Evolutionary conservation across 92 coral and sea anemone species (phyloP).

Genomic region (Zoanthus solanderi): DNA sequence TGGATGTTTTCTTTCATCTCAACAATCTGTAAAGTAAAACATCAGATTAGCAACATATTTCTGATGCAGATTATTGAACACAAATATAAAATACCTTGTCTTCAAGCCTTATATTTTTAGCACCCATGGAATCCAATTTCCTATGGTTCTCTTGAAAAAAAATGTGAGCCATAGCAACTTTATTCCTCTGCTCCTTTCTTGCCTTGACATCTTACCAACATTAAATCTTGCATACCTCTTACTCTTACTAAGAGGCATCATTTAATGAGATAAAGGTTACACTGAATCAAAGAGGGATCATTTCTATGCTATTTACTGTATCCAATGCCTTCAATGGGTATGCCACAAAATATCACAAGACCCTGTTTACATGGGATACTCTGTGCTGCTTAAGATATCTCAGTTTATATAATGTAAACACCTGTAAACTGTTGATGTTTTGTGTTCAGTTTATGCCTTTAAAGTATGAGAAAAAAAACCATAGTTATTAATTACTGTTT

Average conservation of each 20-base stretch:
- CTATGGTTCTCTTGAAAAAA: slow-evolving; percentile 36
- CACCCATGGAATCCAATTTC: slow-evolving; percentile 47
- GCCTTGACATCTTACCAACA: slow-evolving; percentile 66
- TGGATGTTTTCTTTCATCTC: slow-evolving; percentile 11
- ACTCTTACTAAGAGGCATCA: slow-evolving; percentile 63
- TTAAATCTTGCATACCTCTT: slow-evolving; percentile 51
- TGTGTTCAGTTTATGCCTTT: too few relatives aligned
- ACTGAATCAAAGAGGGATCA: slow-evolving; percentile 11
- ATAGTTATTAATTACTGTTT: too few relatives aligned
- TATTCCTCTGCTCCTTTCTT: slow-evolving; percentile 48
- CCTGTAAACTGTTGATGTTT: too few relatives aligned
- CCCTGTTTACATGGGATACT: too few relatives aligned
- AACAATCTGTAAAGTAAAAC: slow-evolving; percentile 24
- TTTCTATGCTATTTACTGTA: slow-evolving; percentile 18
- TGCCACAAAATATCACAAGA: too few relatives aligned
- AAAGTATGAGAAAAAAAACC: too few relatives aligned
- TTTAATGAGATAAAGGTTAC: slow-evolving; percentile 29
- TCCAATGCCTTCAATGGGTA: too few relatives aligned
- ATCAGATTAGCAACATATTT: slow-evolving; percentile 26
- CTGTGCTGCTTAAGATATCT: too few relatives aligned
- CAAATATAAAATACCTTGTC: slow-evolving; percentile 52
- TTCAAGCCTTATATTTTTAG: slow-evolving; percentile 63
- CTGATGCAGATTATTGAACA: slow-evolving; percentile 31
- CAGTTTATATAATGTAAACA: too few relatives aligned
- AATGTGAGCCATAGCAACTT: slow-evolving; percentile 60